Evolutionary conservation across 1,140 invertebrate genomes (phyloP).

Genomic region (Drosophila pseudoananassae): DNA sequence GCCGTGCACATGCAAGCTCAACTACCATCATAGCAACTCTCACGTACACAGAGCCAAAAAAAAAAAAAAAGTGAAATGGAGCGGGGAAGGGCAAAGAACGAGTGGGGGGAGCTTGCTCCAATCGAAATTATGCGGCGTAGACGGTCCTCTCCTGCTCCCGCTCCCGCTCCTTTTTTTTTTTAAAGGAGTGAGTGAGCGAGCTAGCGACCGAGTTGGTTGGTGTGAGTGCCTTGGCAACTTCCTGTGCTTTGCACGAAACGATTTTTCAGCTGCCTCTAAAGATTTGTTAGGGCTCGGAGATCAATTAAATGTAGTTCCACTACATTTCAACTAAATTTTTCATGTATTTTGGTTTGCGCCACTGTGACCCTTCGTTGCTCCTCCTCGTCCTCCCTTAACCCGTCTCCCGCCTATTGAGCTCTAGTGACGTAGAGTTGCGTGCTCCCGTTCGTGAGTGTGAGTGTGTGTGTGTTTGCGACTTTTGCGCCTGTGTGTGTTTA

Average conservation of each 20-base stretch:
- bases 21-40: slow-evolving; percentile 6
- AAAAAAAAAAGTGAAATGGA: neutral
- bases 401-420: slow-evolving; percentile 1
- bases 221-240: slow-evolving; percentile 51
- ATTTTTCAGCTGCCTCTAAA: slow-evolving; percentile 66
- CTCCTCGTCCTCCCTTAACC: neutral
- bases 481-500: slow-evolving; percentile 61
- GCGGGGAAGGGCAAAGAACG: slow-evolving; percentile 4
- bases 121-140: slow-evolving; percentile 69
- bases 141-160: slow-evolving; percentile 15
- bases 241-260: slow-evolving; percentile 78
- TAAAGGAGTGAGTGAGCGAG: slow-evolving; percentile 14
- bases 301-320: slow-evolving; percentile 47
- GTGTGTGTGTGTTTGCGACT: slow-evolving; percentile 26
- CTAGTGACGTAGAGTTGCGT: slow-evolving; percentile 71
- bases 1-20: slow-evolving; percentile 52
- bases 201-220: slow-evolving; percentile 4
- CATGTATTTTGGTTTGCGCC: slow-evolving; percentile 20
- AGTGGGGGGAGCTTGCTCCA: slow-evolving; percentile 19
- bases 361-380: slow-evolving; percentile 3
- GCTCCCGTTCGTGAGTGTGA: slow-evolving; percentile 10
- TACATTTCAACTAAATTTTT: slow-evolving; percentile 21
- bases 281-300: slow-evolving; percentile 32
- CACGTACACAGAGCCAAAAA: slow-evolving; percentile 21
- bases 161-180: slow-evolving; percentile 4